phyloP scores from a whole-genome alignment of 2,113 vertebrate species.

The Hepsetus odoe region DNA sequence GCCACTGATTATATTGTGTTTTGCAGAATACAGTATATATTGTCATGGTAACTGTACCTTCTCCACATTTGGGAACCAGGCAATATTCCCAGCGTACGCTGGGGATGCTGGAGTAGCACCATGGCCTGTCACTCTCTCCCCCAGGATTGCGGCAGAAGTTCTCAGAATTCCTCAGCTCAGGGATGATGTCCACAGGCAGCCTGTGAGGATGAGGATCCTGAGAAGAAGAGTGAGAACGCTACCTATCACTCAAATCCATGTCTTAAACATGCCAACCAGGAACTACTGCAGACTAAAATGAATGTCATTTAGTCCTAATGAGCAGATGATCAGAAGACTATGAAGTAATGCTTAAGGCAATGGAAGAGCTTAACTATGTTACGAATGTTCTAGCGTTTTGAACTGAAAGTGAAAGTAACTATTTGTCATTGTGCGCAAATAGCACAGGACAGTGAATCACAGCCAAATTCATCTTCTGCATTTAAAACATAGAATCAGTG shows the following conservation, averaged over 20 bases:
- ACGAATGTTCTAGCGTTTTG: too few species aligned
- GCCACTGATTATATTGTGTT: too few species aligned
- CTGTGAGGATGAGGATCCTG: slow-evolving; percentile 83
- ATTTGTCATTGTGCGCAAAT: too few species aligned
- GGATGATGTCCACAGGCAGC: slow-evolving; percentile 81
- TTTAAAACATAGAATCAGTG: too few species aligned
- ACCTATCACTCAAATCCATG: background rate
- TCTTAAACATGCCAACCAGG: background rate
- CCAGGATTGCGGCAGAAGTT: slow-evolving; percentile 89
- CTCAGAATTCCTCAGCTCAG: slow-evolving; percentile 81
- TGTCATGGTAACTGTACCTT: slow-evolving; percentile 54
- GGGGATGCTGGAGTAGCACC: slow-evolving; percentile 85
- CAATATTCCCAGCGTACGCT: slow-evolving; percentile 89
- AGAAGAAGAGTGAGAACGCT: slow-evolving; percentile 28
- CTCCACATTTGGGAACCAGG: slow-evolving; percentile 75
- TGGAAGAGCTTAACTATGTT: too few species aligned
- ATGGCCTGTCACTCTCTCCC: slow-evolving; percentile 83
- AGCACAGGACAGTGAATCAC: too few species aligned
- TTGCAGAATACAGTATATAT: too few species aligned
- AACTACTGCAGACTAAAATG: background rate
- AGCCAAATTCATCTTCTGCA: too few species aligned
- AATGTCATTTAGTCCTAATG: too few species aligned
- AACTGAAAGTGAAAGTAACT: too few species aligned
- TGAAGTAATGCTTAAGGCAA: too few species aligned
- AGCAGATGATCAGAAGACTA: too few species aligned